These are phyloP conservation scores for Merodon equestris DNA, from an alignment of 2,888 invertebrate genomes.

Conservation along the genomic window DNA sequence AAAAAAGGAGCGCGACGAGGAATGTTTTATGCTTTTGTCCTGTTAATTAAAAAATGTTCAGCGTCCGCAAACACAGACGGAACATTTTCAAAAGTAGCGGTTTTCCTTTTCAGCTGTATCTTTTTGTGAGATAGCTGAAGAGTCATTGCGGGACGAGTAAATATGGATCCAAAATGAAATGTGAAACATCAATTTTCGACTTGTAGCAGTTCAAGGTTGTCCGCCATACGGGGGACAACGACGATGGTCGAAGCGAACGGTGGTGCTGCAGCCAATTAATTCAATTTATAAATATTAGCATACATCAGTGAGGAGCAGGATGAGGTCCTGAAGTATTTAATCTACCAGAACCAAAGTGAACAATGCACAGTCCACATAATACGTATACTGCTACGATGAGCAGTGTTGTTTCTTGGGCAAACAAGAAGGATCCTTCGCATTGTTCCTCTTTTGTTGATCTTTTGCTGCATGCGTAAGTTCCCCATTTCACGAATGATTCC, in stretches of 20 bases:
- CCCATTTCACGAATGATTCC: too few relatives aligned
- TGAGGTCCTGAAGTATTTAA: too few relatives aligned
- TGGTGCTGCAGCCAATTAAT: conserved; percentile 52
- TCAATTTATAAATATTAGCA: conserved; percentile 61
- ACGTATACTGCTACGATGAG: too few relatives aligned
- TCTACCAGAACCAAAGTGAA: not conserved
- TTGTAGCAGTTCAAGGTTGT: conserved; percentile 34
- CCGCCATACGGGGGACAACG: not conserved
- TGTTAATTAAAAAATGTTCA: conserved; percentile 65
- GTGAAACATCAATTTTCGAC: conserved; percentile 33
- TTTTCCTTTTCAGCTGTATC: conserved; percentile 11
- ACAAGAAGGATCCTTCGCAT: too few relatives aligned
- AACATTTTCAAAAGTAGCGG: conserved; percentile 36
- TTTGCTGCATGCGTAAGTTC: too few relatives aligned
- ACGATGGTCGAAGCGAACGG: not conserved
- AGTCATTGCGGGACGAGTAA: conserved; percentile 13
- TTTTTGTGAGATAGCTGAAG: conserved; percentile 14
- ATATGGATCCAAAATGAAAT: conserved; percentile 33
- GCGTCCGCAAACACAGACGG: conserved; percentile 60
- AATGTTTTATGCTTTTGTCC: conserved; percentile 41
- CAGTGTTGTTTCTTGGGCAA: not conserved
- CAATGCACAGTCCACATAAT: not conserved
- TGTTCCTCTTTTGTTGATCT: too few relatives aligned
- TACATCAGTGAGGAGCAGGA: not conserved
- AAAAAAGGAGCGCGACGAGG: conserved; percentile 10